Base-by-base conservation (phyloP, 2,888 invertebrate species). In the Beris chalybata region DNA sequence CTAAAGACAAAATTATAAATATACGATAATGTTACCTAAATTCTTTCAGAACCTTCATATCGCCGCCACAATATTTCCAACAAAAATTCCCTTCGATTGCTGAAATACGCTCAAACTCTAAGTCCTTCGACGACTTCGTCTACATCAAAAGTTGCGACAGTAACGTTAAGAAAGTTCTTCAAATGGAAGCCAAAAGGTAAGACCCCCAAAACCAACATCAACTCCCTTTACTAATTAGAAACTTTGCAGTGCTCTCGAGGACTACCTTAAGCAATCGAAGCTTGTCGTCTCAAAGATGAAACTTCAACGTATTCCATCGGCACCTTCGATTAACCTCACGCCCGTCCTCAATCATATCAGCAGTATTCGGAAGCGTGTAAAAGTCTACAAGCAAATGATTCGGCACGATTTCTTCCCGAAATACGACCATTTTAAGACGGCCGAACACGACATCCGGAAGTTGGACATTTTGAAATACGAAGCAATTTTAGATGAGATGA, bases 401-500 rank as follows among this genome's bases (percentile, higher is more conserved):
- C 58, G 54, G 0, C 9, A 54, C 3, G 63, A 68, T 12, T 29
- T 59, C 15, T 47, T 44, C 1, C 66, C 69, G 1, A 66, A 69
- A 4, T 69, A 66, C 47, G 53, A 22, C 12, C 64, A 66, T 5
- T 69, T 66, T 15, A 45, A 50, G 4, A 50, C 58, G n/a, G 55
- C 55, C 12, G 64, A 44, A 12, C 30, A 13, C 9, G 54, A 69
- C 30, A 53, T 69, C 3, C 44, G 47, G 31, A 22, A 64, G 15
- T 9, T 69, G 47, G 44, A 66, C 32, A 43, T 69, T 3, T 47
- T n/a, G n/a, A 58, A 64, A 64, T 67, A 59, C 30, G 55, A 64
- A 5, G 5, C 13, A 3, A 11, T 30, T n/a, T 15, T 63, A 0
- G 5, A 52, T 29, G 5, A 52, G 22, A 7, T 52, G 5, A 22